Conservation (phyloP, 2,888 invertebrate genomes). For the Eupithecia pulchellata region DNA sequence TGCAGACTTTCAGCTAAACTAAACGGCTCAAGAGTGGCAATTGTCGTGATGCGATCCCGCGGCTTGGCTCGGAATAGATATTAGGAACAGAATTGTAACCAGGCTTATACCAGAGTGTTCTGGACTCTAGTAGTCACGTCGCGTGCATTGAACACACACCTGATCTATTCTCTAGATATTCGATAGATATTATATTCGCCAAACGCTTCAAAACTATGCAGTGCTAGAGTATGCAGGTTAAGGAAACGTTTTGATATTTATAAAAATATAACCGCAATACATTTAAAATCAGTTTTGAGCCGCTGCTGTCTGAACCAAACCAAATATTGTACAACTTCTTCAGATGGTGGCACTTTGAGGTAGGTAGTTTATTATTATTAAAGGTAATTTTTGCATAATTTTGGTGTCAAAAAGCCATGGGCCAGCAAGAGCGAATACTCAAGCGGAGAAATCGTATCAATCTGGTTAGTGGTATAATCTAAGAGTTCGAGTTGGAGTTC, state of each 20-base stretch:
- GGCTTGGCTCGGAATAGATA: constrained; percentile 20
- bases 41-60: constrained; percentile 23
- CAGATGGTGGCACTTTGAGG: too few relatives aligned
- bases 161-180: too few relatives aligned
- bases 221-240: not conserved
- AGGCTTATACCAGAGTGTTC: not conserved
- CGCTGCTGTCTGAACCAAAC: too few relatives aligned
- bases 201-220: not conserved
- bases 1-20: constrained; percentile 14
- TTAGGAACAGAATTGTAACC: constrained; percentile 19
- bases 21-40: constrained; percentile 35
- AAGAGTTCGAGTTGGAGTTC: not conserved
- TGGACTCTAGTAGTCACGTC: not conserved
- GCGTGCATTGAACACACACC: not conserved
- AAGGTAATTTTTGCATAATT: too few relatives aligned
- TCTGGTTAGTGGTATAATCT: not conserved
- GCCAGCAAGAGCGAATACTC: too few relatives aligned
- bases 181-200: too few relatives aligned
- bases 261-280: too few relatives aligned
- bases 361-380: too few relatives aligned
- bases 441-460: too few relatives aligned
- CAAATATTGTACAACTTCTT: too few relatives aligned
- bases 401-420: too few relatives aligned
- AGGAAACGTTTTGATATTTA: not conserved
- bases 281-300: too few relatives aligned